phyloP scores from a whole-genome alignment of 1,140 invertebrate genomes.

The Plodia interpunctella region DNA sequence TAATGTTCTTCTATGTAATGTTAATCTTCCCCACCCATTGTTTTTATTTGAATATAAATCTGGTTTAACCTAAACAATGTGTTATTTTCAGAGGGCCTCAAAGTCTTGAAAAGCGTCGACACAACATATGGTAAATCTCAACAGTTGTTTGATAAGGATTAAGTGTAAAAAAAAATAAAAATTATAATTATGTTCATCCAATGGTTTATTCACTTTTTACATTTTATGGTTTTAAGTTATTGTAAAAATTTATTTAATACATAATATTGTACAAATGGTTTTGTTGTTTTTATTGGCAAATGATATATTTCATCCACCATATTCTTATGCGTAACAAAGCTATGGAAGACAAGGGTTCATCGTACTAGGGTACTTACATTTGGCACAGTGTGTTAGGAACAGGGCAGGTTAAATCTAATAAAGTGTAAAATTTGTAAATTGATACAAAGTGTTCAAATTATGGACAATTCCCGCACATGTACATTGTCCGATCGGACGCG shows the following conservation, averaged over 20 bases:
- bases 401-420: conserved; percentile 27
- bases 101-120: conserved; percentile 52
- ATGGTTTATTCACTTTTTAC: conserved; percentile 63
- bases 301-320: conserved; percentile 26
- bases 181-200: conserved; percentile 44
- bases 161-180: conserved; percentile 35
- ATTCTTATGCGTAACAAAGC: conserved; percentile 37
- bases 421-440: conserved; percentile 20
- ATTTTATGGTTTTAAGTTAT: conserved; percentile 65
- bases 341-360: conserved; percentile 69
- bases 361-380: conserved; percentile 32
- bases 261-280: conserved; percentile 57
- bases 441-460: conserved; percentile 16
- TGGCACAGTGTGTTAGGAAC: conserved; percentile 49
- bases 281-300: conserved; percentile 33
- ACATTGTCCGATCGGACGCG: conserved; percentile 15
- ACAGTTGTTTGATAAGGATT: conserved; percentile 43
- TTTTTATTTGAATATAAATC: neutral
- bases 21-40: too few relatives aligned
- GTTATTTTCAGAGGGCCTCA: conserved; percentile 58
- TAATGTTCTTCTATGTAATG: too few relatives aligned
- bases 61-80: conserved; percentile 6
- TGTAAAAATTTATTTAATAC: conserved; percentile 67
- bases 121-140: conserved; percentile 46
- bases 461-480: conserved; percentile 17